Conservation (phyloP, 2,888 invertebrate species). For the Pelosia muscerda region DNA sequence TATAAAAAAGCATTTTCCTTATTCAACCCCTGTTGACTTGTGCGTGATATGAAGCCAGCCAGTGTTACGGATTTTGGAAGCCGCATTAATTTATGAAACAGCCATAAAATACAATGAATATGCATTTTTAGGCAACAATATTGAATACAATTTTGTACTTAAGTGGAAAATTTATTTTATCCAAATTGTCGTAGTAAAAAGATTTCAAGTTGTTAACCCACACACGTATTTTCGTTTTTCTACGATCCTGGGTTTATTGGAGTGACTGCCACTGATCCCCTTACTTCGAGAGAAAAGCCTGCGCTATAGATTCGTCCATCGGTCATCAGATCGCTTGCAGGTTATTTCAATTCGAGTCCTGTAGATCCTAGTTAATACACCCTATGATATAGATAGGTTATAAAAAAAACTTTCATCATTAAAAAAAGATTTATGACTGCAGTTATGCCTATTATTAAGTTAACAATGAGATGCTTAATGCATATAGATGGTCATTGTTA, state of each 20-base stretch:
- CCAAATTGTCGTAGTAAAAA: no score
- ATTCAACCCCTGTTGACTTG: constrained; percentile 54
- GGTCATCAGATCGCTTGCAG: not conserved
- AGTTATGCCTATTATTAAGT: not conserved
- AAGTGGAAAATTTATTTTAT: not conserved
- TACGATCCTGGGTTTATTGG: not conserved
- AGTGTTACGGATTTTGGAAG: constrained; percentile 52
- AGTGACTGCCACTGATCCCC: not conserved
- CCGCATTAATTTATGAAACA: constrained; percentile 60
- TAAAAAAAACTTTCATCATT: not conserved
- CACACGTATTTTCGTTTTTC: not conserved
- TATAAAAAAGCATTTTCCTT: constrained; percentile 46
- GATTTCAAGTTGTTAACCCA: not conserved
- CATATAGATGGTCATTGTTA: not conserved
- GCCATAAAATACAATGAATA: constrained; percentile 55
- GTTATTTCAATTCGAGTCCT: not conserved
- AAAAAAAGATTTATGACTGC: not conserved
- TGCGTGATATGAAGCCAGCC: constrained; percentile 54
- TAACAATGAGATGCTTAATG: not conserved
- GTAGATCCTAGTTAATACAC: not conserved
- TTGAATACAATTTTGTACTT: not conserved
- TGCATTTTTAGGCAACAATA: constrained; percentile 31
- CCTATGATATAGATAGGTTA: not conserved
- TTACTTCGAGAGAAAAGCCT: not conserved
- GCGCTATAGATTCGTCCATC: not conserved